phyloP scores from a whole-genome alignment of 2,888 invertebrate genomes.

The Metacarcinus magister region DNA sequence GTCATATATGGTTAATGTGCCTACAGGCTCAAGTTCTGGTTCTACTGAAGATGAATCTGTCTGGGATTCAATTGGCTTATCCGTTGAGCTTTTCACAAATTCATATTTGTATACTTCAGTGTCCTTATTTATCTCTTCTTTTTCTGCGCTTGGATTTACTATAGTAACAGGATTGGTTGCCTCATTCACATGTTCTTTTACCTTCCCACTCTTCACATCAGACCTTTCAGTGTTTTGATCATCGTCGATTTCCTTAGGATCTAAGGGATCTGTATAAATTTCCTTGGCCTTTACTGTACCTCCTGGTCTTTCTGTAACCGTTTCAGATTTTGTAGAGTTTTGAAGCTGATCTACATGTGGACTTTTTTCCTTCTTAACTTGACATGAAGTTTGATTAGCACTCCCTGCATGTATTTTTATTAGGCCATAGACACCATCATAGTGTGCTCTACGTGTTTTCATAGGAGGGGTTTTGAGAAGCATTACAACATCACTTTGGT shows the following conservation, averaged over 20 bases:
- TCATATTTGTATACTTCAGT: not conserved
- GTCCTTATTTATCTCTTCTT: not conserved
- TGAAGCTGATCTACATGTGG: not conserved
- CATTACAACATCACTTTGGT: slow-evolving; percentile 59
- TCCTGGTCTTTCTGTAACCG: not conserved
- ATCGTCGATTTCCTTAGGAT: not conserved
- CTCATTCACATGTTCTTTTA: not conserved
- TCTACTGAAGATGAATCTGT: not conserved
- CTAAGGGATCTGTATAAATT: not conserved
- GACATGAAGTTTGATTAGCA: not conserved
- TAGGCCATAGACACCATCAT: slow-evolving; percentile 62
- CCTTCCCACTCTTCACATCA: not conserved
- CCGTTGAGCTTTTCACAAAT: not conserved
- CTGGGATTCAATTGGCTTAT: not conserved
- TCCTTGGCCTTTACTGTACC: not conserved
- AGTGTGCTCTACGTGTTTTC: not conserved
- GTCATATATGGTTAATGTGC: not conserved
- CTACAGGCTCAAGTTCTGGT: not conserved
- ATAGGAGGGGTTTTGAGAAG: slow-evolving; percentile 52
- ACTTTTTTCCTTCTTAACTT: not conserved
- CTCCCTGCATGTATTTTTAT: slow-evolving; percentile 21
- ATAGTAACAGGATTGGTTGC: not conserved
- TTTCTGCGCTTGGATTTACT: not conserved
- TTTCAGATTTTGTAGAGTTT: not conserved
- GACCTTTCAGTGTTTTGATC: not conserved